A percentile compares a stretch with the other conserved stretches of the same genome.
phyloP scores from a whole-genome alignment of 2,113 vertebrate genomes.

The Oplegnathus fasciatus region DNA sequence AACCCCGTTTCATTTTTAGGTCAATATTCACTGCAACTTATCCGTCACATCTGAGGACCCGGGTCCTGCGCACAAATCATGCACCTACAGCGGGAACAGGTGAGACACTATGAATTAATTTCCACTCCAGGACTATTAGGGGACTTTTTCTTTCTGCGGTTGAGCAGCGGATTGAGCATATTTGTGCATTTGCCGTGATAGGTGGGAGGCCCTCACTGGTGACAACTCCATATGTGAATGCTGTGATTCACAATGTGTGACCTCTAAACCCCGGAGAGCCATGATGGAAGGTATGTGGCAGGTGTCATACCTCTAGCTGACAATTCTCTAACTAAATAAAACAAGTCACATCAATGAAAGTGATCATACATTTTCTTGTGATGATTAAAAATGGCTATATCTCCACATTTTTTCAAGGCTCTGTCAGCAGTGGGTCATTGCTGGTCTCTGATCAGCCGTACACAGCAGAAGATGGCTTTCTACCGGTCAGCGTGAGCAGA shows the following conservation, averaged over 20 bases:
- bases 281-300: conserved; percentile 69
- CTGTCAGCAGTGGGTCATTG: conserved; percentile 61
- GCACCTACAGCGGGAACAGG: conserved; percentile 72
- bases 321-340: not conserved
- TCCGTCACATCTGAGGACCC: conserved; percentile 65
- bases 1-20: conserved; percentile 46
- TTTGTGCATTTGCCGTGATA: conserved; percentile 36
- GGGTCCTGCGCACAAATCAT: conserved; percentile 76
- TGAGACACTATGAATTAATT: conserved; percentile 10
- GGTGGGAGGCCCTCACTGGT: conserved; percentile 80
- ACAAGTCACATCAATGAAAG: not conserved
- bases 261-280: conserved; percentile 52
- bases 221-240: conserved; percentile 79
- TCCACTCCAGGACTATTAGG: not conserved
- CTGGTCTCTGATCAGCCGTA: conserved; percentile 67
- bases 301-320: not conserved
- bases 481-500: conserved; percentile 1
- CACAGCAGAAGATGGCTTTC: conserved; percentile 28
- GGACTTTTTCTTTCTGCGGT: too few species aligned
- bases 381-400: not conserved
- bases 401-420: conserved; percentile 56
- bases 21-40: conserved; percentile 76
- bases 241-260: conserved; percentile 78
- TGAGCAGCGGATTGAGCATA: not conserved
- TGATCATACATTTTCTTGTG: not conserved